Evolutionary conservation across 2,888 invertebrate genomes (phyloP).

Genomic region (Cryptus viduatorius): DNA sequence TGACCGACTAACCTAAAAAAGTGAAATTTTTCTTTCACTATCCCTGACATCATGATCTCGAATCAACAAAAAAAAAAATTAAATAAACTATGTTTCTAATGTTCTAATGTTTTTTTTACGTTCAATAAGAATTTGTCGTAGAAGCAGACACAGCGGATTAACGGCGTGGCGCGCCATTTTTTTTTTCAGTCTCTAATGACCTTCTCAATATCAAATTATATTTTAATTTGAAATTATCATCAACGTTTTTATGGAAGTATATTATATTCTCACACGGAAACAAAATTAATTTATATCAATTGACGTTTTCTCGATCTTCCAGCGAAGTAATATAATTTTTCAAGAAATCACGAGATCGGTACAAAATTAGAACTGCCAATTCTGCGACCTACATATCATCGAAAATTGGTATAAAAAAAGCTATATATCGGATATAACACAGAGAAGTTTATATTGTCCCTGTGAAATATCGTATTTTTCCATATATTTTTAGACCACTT

Average conservation of each 20-base stretch:
- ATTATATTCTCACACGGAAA: neutral
- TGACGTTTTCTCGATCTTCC: neutral
- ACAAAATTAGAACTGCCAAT: neutral
- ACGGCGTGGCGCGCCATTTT: no score
- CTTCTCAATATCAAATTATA: no score
- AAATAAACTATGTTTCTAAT: no score
- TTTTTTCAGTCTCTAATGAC: no score
- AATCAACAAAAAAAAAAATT: no score
- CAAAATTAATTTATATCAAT: neutral
- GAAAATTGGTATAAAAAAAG: neutral
- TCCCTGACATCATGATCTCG: no score
- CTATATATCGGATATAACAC: neutral
- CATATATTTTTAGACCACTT: neutral
- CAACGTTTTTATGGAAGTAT: no score
- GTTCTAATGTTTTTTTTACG: no score
- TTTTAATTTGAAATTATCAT: no score
- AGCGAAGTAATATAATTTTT: neutral
- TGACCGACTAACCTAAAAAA: neutral
- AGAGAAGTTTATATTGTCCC: neutral
- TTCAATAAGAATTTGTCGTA: no score
- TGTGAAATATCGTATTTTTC: neutral
- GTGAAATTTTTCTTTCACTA: no score
- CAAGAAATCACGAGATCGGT: neutral
- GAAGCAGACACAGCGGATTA: no score
- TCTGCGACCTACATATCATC: constrained; percentile 1